A percentile compares a stretch with the other conserved stretches of the same genome.
Evolutionary conservation across 1,140 invertebrate genomes (phyloP).

Genomic region (Dolichoris vasculosae): DNA sequence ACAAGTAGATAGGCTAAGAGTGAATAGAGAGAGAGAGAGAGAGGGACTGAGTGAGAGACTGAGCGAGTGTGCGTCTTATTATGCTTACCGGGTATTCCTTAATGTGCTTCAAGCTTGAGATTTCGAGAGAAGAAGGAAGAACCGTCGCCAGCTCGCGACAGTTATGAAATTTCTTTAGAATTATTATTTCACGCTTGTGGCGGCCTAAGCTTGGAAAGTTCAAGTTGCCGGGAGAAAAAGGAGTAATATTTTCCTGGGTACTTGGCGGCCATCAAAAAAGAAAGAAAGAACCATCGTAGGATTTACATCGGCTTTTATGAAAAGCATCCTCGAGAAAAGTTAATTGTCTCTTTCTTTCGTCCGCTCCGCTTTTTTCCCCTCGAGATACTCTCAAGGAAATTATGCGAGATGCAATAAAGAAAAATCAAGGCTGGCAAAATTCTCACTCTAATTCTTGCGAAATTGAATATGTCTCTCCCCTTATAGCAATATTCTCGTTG

Average conservation of each 20-base stretch:
- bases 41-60: not conserved
- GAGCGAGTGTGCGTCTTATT: slow-evolving; percentile 11
- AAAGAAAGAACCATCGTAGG: not conserved
- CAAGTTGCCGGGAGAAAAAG: not conserved
- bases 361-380: not conserved
- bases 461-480: slow-evolving; percentile 33
- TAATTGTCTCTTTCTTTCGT: slow-evolving; percentile 41
- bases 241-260: slow-evolving; percentile 52
- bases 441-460: slow-evolving; percentile 39
- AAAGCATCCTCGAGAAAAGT: slow-evolving; percentile 38
- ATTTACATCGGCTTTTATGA: slow-evolving; percentile 45
- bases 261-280: slow-evolving; percentile 4
- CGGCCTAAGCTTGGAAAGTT: slow-evolving; percentile 56
- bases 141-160: slow-evolving; percentile 55
- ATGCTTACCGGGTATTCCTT: slow-evolving; percentile 41
- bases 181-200: slow-evolving; percentile 69
- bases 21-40: not conserved
- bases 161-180: slow-evolving; percentile 74
- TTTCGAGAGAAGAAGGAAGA: slow-evolving; percentile 19
- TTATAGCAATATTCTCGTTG: not conserved
- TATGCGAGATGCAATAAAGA: slow-evolving; percentile 35
- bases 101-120: slow-evolving; percentile 28
- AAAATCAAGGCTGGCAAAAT: slow-evolving; percentile 9
- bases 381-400: not conserved
- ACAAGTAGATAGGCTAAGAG: not conserved